phyloP scores from a whole-genome alignment of 2,797 vertebrate species.

The Typhlichthys subterraneus region DNA sequence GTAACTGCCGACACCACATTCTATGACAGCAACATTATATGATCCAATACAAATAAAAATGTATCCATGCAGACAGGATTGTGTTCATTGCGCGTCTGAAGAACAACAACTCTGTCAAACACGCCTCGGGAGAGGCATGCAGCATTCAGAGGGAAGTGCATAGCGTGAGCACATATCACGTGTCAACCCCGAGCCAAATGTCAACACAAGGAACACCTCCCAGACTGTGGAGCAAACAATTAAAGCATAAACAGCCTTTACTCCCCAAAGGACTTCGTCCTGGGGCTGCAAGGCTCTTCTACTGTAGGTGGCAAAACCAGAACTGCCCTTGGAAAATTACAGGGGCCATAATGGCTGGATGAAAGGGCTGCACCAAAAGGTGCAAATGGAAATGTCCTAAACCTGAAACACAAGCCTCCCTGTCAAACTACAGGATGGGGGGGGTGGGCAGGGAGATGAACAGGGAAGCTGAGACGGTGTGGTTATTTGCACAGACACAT shows the following conservation, averaged over 20 bases:
- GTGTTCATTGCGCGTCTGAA: background rate
- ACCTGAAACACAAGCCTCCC: slow-evolving; percentile 39
- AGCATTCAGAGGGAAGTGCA: background rate
- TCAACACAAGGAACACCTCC: slow-evolving; percentile 52
- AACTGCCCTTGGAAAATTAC: slow-evolving; percentile 48
- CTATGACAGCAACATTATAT: slow-evolving; percentile 19
- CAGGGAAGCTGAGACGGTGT: background rate
- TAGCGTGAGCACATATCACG: slow-evolving; percentile 25
- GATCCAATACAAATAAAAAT: slow-evolving; percentile 5
- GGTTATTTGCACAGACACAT: slow-evolving; percentile 42
- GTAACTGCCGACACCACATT: background rate
- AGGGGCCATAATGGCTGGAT: slow-evolving; percentile 44
- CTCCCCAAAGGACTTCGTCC: slow-evolving; percentile 41
- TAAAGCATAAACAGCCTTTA: slow-evolving; percentile 30
- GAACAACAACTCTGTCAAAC: slow-evolving; percentile 17
- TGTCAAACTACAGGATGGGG: slow-evolving; percentile 26
- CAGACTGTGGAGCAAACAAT: slow-evolving; percentile 46
- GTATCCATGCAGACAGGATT: background rate
- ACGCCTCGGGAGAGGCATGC: slow-evolving; percentile 17
- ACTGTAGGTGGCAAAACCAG: slow-evolving; percentile 23
- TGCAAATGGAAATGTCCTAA: slow-evolving; percentile 64
- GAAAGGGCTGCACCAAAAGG: slow-evolving; percentile 65
- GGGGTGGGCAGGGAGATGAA: background rate
- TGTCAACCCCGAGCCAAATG: slow-evolving; percentile 37
- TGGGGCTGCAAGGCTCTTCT: slow-evolving; percentile 11